Evolutionary conservation across 1,140 invertebrate species (phyloP), one percentile per base, ranked within the genome.

Genomic region (Achatina immaculata): DNA sequence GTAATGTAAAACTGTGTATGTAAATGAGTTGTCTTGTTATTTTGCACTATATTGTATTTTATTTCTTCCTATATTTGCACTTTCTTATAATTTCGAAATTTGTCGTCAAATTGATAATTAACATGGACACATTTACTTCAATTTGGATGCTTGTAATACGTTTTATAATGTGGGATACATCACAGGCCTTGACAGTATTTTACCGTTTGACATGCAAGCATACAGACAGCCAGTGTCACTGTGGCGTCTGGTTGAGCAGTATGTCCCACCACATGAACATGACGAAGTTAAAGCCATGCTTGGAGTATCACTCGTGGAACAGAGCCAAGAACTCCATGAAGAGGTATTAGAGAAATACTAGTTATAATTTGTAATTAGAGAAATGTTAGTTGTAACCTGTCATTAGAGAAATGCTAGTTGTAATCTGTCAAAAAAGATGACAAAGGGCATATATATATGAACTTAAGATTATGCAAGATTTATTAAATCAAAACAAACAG

Each of bases 271-370:
- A 34, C 80, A 88, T 80, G 89, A 91, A 77, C 83, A 83, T 31
- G 84, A 87, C n/a, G 90, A 91, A 81, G 85, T 91, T 7, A 89
- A 86, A 73, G 87, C 84, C 51, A 87, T 91, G 84, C 81, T 91
- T 21, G 90, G 90, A 76, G 86, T 85, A 80, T 86, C 84, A 9
- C 80, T 90, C 36, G 85, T 91, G 1, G 90, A 91, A 43, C 86
- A 89, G 42, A 89, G 86, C 69, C n/a, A 87, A 62, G 89, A 91
- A 55, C 81, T 91, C 24, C 89, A 89, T 81, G 43, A 81, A 74
- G 90, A 90, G 86, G 89, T 89, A 85, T 69, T n/a, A 24, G n/a
- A n/a, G n/a, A n/a, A n/a, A n/a, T n/a, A n/a, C 11, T 48, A 14
- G 79, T 78, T 21, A 80, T n/a, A 34, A 24, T 55, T 55, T 14